A percentile compares a stretch with the other conserved stretches of the same genome.
Conservation (phyloP, 2,797 vertebrate genomes). For the Paramormyrops hopkinsi region DNA sequence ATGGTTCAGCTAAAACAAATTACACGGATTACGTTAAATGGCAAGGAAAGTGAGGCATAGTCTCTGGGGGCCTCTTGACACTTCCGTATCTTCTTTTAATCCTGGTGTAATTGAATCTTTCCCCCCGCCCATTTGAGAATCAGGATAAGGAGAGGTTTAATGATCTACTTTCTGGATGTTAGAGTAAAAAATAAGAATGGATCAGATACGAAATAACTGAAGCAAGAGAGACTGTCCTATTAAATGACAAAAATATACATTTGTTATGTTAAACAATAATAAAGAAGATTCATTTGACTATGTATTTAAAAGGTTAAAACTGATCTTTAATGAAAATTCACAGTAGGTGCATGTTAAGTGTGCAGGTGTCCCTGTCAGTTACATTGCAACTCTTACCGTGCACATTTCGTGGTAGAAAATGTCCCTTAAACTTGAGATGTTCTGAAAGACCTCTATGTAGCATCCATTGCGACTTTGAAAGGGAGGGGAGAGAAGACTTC, state of each 20-base stretch:
- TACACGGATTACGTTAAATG: slow-evolving; percentile 7
- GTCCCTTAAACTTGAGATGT: slow-evolving; percentile 86
- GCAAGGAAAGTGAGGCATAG: background rate
- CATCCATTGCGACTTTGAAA: slow-evolving; percentile 78
- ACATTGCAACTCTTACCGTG: slow-evolving; percentile 60
- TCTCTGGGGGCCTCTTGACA: background rate
- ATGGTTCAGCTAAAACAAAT: slow-evolving; percentile 73
- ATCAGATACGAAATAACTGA: background rate
- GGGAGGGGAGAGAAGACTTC: background rate
- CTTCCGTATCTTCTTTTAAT: background rate
- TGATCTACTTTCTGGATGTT: background rate
- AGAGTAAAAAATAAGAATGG: background rate
- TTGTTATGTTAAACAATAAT: background rate
- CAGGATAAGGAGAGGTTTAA: background rate
- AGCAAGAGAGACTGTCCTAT: background rate
- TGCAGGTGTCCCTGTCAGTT: background rate
- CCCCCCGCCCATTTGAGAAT: background rate
- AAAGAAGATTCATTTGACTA: background rate
- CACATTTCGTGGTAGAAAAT: slow-evolving; percentile 97
- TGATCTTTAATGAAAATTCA: background rate
- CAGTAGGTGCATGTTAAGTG: background rate
- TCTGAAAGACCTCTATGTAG: slow-evolving; percentile 88
- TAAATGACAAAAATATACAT: background rate
- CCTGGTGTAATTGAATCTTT: background rate
- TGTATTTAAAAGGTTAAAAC: background rate